Conservation (phyloP, 1,140 invertebrate species). For the Hypsibius dujardini region DNA sequence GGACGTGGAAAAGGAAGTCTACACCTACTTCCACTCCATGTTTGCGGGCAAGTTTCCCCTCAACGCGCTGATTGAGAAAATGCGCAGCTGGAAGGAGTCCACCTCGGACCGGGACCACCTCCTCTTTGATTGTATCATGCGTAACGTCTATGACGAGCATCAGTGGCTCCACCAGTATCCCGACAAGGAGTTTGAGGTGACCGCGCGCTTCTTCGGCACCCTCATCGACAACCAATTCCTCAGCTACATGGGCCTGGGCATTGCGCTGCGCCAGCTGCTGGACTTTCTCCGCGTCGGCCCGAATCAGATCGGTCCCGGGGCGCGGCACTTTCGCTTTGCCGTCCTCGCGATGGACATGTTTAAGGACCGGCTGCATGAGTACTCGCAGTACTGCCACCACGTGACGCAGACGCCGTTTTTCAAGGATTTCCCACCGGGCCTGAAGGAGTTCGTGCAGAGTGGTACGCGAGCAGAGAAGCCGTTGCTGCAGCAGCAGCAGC, state of each 20-base stretch:
- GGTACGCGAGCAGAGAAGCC: not conserved
- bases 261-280: conserved; percentile 72
- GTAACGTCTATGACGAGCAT: conserved; percentile 96
- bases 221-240: conserved; percentile 57
- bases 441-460: not conserved
- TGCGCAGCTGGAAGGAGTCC: conserved; percentile 87
- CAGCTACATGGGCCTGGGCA: conserved; percentile 63
- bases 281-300: conserved; percentile 50
- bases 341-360: conserved; percentile 86
- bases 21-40: conserved; percentile 69
- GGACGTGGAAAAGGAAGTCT: conserved; percentile 93
- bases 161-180: conserved; percentile 96
- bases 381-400: conserved; percentile 88
- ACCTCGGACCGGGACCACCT: conserved; percentile 61
- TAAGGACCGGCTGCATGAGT: conserved; percentile 72
- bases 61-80: conserved; percentile 49
- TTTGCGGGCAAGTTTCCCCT: conserved; percentile 24
- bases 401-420: conserved; percentile 6
- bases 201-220: conserved; percentile 89
- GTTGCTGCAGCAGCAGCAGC: too few species aligned
- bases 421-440: conserved; percentile 6
- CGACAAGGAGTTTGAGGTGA: conserved; percentile 88
- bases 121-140: conserved; percentile 90
- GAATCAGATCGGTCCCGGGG: too few species aligned
- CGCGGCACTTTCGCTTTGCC: conserved; percentile 51